phyloP scores from a whole-genome alignment of 2,113 vertebrate species.

The Rhineura floridana region DNA sequence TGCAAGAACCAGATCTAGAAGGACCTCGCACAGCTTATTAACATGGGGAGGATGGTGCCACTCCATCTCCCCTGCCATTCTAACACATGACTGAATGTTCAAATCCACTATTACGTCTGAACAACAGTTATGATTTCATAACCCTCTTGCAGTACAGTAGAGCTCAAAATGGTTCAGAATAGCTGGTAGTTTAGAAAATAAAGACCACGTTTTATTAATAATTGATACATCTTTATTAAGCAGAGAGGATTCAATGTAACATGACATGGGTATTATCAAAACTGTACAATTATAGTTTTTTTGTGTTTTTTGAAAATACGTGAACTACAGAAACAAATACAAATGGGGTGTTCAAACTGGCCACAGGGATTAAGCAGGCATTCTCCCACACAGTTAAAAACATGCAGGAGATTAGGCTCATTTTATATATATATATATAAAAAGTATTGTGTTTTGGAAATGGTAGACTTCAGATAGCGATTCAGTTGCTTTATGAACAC shows the following conservation, averaged over 20 bases:
- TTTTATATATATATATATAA: constrained; percentile 33
- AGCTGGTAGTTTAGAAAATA: constrained; percentile 39
- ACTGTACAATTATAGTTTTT: constrained; percentile 74
- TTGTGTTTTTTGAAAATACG: constrained; percentile 62
- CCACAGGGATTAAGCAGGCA: constrained; percentile 73
- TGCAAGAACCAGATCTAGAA: neutral
- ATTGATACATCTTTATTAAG: constrained; percentile 82
- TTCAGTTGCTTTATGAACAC: constrained; percentile 66
- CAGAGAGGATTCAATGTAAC: constrained; percentile 77
- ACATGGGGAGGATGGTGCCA: neutral
- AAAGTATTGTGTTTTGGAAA: constrained; percentile 66
- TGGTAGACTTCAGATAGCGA: constrained; percentile 44
- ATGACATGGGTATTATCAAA: constrained; percentile 79
- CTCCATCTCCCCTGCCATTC: neutral
- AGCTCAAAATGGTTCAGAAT: neutral
- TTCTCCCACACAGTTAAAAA: constrained; percentile 55
- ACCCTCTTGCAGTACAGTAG: neutral
- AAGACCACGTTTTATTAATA: constrained; percentile 56
- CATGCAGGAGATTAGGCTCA: constrained; percentile 55
- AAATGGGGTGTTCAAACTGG: constrained; percentile 76
- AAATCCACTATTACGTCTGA: neutral
- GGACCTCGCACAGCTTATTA: neutral
- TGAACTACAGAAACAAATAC: constrained; percentile 59
- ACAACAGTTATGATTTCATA: neutral
- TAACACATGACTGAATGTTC: neutral